Evolutionary conservation across 23 tunicate genomes (phyloP).

Genomic region (Phallusia fumigata): DNA sequence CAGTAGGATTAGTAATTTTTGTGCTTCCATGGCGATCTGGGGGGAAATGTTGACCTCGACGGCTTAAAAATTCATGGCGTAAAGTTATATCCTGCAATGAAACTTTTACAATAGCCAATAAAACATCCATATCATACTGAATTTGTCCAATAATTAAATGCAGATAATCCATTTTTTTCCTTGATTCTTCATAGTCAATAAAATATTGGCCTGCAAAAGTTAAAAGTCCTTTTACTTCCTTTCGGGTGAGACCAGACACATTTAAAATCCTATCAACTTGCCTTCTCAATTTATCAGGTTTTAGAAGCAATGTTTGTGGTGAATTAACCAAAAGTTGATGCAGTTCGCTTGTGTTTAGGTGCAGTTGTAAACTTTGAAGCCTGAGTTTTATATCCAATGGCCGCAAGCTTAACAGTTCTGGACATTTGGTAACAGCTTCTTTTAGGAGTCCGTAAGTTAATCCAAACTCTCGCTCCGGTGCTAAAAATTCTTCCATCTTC

Average conservation of each 20-base stretch:
- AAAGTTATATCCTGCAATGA: background rate
- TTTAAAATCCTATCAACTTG: background rate
- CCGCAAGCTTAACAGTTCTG: background rate
- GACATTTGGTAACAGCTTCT: background rate
- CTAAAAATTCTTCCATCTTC: background rate
- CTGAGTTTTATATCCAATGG: background rate
- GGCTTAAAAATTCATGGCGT: constrained; percentile 44
- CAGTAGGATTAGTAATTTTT: constrained; percentile 30
- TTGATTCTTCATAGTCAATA: background rate
- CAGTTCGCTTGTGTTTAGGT: background rate
- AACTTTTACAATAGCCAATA: background rate
- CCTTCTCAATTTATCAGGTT: background rate
- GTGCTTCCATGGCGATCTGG: constrained; percentile 38
- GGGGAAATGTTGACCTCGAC: constrained; percentile 59
- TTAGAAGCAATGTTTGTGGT: background rate
- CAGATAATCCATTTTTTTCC: background rate
- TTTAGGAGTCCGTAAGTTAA: background rate
- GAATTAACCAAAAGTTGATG: background rate
- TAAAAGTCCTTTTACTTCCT: background rate
- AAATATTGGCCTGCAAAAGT: background rate
- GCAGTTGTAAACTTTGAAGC: background rate
- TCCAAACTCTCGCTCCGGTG: background rate
- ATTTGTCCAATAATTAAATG: background rate
- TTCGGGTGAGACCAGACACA: background rate
- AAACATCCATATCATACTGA: background rate